Evolutionary conservation across 2,797 vertebrate species (phyloP).

Genomic region (Lagorchestes hirsutus): DNA sequence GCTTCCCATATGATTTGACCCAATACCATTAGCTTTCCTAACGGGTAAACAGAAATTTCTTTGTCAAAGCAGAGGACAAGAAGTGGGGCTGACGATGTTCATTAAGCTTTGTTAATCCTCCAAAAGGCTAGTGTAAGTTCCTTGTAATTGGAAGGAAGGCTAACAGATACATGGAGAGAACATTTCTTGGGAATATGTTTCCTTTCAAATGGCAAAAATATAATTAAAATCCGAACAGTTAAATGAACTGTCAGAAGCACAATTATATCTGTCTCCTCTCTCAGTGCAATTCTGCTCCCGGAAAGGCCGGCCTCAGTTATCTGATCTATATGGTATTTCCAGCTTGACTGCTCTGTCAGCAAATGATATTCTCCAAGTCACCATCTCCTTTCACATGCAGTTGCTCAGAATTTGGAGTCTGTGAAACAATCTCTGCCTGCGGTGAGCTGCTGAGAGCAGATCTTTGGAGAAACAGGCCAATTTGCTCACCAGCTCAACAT

Average conservation of each 20-base stretch:
- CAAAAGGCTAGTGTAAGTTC: slow-evolving; percentile 63
- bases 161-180: slow-evolving; percentile 68
- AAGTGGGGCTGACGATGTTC: slow-evolving; percentile 70
- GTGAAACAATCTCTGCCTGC: slow-evolving; percentile 29
- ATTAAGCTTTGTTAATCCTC: slow-evolving; percentile 77
- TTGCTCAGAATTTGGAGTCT: slow-evolving; percentile 47
- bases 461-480: slow-evolving; percentile 33
- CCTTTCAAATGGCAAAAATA: slow-evolving; percentile 81
- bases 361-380: slow-evolving; percentile 9
- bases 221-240: slow-evolving; percentile 80
- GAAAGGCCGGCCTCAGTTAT: slow-evolving; percentile 58
- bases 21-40: slow-evolving; percentile 65
- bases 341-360: not conserved
- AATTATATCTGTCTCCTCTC: slow-evolving; percentile 59
- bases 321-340: slow-evolving; percentile 52
- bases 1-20: slow-evolving; percentile 50
- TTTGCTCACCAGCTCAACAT: slow-evolving; percentile 51
- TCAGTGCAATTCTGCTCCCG: slow-evolving; percentile 28
- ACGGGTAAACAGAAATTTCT: slow-evolving; percentile 78
- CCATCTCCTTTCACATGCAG: slow-evolving; percentile 9
- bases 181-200: slow-evolving; percentile 77
- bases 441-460: slow-evolving; percentile 45
- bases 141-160: slow-evolving; percentile 64
- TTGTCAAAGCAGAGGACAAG: slow-evolving; percentile 79
- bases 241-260: slow-evolving; percentile 80